phyloP scores from a whole-genome alignment of 2,797 vertebrate genomes.

The Orestias chungarensis region DNA sequence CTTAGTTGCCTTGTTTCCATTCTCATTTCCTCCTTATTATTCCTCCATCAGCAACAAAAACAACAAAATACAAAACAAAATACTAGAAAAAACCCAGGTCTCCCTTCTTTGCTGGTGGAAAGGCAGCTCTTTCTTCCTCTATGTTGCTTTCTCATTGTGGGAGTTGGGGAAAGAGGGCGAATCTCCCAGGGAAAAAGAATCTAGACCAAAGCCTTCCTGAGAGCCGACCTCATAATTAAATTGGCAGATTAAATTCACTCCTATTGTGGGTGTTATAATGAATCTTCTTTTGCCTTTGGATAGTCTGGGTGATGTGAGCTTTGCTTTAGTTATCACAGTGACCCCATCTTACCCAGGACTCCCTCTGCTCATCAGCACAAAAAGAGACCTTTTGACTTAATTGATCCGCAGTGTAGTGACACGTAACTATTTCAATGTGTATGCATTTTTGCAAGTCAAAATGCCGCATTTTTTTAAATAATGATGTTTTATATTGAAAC shows the following conservation, averaged over 20 bases:
- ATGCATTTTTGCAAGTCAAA: background rate
- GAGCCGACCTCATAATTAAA: slow-evolving; percentile 75
- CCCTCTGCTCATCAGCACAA: slow-evolving; percentile 49
- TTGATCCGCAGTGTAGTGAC: slow-evolving; percentile 34
- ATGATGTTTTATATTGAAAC: too few species aligned
- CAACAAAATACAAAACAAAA: too few species aligned
- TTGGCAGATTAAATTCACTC: slow-evolving; percentile 73
- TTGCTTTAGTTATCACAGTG: slow-evolving; percentile 55
- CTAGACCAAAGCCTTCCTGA: slow-evolving; percentile 69
- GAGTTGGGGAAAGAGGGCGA: slow-evolving; percentile 62
- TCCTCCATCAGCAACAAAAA: slow-evolving; percentile 30
- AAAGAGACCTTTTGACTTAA: slow-evolving; percentile 48
- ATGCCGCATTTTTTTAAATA: too few species aligned
- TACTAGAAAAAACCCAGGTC: too few species aligned
- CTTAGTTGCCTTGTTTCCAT: slow-evolving; percentile 34
- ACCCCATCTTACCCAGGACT: slow-evolving; percentile 52
- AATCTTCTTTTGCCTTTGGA: slow-evolving; percentile 68
- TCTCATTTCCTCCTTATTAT: slow-evolving; percentile 65
- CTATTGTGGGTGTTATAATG: slow-evolving; percentile 74
- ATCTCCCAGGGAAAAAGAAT: slow-evolving; percentile 64
- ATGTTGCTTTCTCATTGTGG: slow-evolving; percentile 35
- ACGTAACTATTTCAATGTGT: slow-evolving; percentile 14
- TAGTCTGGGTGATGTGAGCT: slow-evolving; percentile 57
- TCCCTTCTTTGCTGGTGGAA: slow-evolving; percentile 54
- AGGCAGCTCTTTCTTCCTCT: slow-evolving; percentile 31